phyloP scores from a whole-genome alignment of 2,113 vertebrate species.

The Tonatia bakeri region DNA sequence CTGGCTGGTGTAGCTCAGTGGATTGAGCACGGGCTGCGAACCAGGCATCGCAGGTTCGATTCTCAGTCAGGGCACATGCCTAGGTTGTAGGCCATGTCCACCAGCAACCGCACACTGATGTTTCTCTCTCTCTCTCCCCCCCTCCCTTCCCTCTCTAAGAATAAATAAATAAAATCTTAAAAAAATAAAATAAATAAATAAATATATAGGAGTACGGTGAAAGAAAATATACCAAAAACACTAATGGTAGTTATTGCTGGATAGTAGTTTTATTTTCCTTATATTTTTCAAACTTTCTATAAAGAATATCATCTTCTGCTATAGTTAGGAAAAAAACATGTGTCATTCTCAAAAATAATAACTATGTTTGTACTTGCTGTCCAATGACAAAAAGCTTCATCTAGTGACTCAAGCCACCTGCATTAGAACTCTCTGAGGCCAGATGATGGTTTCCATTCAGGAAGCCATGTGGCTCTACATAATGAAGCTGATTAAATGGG shows the following conservation, averaged over 20 bases:
- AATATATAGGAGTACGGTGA: neutral
- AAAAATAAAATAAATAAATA: neutral
- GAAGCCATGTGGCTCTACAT: neutral
- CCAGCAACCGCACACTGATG: no score
- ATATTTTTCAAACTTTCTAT: constrained; percentile 15
- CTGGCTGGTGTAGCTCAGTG: no score
- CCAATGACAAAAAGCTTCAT: neutral
- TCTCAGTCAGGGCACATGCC: no score
- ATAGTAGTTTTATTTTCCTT: neutral
- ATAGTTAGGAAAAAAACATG: neutral
- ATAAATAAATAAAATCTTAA: no score
- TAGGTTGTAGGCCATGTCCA: no score
- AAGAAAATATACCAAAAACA: constrained; percentile 32
- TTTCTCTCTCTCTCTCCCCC: no score
- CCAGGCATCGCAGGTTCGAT: no score
- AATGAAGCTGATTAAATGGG: neutral
- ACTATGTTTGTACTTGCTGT: neutral
- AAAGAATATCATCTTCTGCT: neutral
- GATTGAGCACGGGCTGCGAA: no score
- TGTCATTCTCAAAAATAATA: neutral
- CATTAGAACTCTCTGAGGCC: neutral
- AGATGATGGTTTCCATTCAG: neutral
- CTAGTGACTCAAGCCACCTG: neutral
- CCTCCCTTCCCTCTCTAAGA: no score
- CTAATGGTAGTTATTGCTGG: neutral